Base-by-base conservation (phyloP, 2,888 invertebrate genomes). In the Cheilosia grossa region DNA sequence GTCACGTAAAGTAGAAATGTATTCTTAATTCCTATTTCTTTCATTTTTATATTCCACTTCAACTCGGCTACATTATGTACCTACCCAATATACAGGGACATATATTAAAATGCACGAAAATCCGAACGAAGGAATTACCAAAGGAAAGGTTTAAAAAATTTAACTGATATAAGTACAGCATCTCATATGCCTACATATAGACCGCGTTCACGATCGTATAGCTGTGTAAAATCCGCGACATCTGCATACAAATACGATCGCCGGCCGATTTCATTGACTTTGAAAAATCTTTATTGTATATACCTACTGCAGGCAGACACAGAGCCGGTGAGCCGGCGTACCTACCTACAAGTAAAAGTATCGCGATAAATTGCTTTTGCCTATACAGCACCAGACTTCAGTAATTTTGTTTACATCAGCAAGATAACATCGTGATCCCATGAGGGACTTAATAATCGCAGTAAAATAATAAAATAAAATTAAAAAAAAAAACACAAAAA, bases 371-470 rank as follows among this genome's bases (percentile, higher is more conserved):
- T 58, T 59, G 51, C 21, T 53, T 61, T 27, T 15, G 66, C 51
- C 67, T 67, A 13, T 37, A 19, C 66, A 44, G 30, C 59, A 49
- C 30, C 66, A 64, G 54, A 54, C 73, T 44, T 87, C 81, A 87
- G 87, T 87, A 53, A 59, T 85, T 81, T 81, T 66, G 73, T 74
- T 85, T 72, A 85, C 74, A 85, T 56, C 85, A 70, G 17, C 81
- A 51, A 66, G 87, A 78, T 74, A 78, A 78, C 61, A 78, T 67
- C 85, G 72, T 56, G 53, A 54, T 13, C 40, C 33, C 27, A 37
- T 13, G 30, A 44, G 63, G n/a, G 51, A 37, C 33, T 19, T 0
- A 33, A 30, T 37, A 63, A 66, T 19, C 42, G 42, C 33, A 13
- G 44, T 40, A 58, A 13, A 24, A 53, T 56, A 53, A 63, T 30